Percentiles rank a stretch among this genome's conserved stretches.
Conservation (phyloP, 2,797 vertebrate genomes). For the Eupleurogrammus muticus region DNA sequence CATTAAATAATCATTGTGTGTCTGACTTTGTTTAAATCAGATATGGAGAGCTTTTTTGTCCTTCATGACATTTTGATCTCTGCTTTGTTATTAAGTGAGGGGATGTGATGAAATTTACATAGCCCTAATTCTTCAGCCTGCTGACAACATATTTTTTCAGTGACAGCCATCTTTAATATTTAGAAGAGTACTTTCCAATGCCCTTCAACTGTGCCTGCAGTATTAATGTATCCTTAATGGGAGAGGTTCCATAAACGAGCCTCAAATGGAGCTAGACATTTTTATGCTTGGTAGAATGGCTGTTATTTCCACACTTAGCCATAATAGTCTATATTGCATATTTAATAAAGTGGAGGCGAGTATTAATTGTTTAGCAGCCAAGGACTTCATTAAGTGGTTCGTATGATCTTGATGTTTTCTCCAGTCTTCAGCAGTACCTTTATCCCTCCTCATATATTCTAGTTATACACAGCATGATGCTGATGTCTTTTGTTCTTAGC, state of each 20-base stretch:
- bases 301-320: slow-evolving; percentile 80
- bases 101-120: slow-evolving; percentile 84
- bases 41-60: slow-evolving; percentile 75
- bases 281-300: slow-evolving; percentile 79
- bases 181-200: slow-evolving; percentile 83
- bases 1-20: slow-evolving; percentile 80
- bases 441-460: slow-evolving; percentile 62
- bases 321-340: slow-evolving; percentile 80
- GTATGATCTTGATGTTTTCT: slow-evolving; percentile 60
- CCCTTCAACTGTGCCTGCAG: slow-evolving; percentile 85
- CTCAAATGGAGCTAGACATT: slow-evolving; percentile 82
- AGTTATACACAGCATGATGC: slow-evolving; percentile 31
- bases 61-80: slow-evolving; percentile 81
- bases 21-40: slow-evolving; percentile 81
- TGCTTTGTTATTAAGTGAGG: slow-evolving; percentile 78
- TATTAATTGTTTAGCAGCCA: slow-evolving; percentile 84
- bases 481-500: slow-evolving; percentile 43
- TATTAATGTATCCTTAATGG: slow-evolving; percentile 87
- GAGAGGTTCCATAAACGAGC: slow-evolving; percentile 80
- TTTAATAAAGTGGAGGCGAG: slow-evolving; percentile 79
- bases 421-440: slow-evolving; percentile 50
- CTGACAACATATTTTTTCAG: slow-evolving; percentile 83
- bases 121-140: slow-evolving; percentile 79
- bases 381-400: slow-evolving; percentile 77
- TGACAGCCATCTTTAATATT: slow-evolving; percentile 87